phyloP scores from a whole-genome alignment of 2,113 vertebrate genomes.

The Axis porcinus region DNA sequence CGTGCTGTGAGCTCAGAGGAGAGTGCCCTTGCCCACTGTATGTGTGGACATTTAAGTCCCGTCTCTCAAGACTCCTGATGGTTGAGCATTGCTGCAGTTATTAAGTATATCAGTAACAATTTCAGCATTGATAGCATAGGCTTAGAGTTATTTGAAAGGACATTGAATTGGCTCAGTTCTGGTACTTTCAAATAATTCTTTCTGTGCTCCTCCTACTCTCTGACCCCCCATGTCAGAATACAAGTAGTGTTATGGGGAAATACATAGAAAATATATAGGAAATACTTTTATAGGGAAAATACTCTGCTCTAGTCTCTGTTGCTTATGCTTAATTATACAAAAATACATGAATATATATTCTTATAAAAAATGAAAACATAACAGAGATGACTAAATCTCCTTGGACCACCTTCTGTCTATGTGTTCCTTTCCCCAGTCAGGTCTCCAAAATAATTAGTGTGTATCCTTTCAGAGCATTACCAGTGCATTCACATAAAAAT shows the following conservation, averaged over 20 bases:
- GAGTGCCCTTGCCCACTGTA: background rate
- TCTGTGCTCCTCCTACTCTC: background rate
- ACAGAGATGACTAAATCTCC: background rate
- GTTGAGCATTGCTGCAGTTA: background rate
- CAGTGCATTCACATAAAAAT: background rate
- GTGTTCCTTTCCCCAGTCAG: background rate
- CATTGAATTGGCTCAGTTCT: background rate
- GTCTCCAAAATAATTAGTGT: background rate
- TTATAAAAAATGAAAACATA: background rate
- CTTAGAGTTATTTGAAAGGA: conserved; percentile 9
- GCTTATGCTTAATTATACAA: background rate
- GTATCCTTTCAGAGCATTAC: background rate
- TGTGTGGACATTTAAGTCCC: background rate
- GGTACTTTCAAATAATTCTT: background rate
- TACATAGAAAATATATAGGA: background rate
- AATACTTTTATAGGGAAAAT: background rate
- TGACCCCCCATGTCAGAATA: background rate
- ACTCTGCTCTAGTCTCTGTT: background rate
- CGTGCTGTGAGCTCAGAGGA: background rate
- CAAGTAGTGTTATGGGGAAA: background rate
- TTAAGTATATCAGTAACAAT: background rate
- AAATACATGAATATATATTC: background rate
- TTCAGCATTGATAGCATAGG: background rate
- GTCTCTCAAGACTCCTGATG: background rate
- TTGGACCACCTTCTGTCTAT: background rate